Conservation (phyloP, 2,888 invertebrate species). For the Cephus pulcher region DNA sequence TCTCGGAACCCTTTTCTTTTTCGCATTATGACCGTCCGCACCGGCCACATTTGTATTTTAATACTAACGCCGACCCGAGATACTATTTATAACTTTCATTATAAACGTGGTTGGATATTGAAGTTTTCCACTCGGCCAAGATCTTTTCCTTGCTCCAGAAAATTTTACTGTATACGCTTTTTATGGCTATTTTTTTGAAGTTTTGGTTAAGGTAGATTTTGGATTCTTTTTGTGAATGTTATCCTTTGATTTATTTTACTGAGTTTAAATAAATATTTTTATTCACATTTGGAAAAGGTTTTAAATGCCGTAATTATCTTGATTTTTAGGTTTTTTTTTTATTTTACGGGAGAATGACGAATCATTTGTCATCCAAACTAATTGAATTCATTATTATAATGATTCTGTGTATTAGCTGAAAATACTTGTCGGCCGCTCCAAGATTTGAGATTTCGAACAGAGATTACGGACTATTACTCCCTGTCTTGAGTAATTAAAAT, state of each 20-base stretch:
- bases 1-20: constrained; percentile 39
- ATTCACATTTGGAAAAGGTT: no score
- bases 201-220: neutral
- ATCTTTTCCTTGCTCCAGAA: neutral
- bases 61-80: constrained; percentile 7
- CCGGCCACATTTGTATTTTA: constrained; percentile 13
- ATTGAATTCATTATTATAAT: neutral
- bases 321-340: neutral
- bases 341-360: neutral
- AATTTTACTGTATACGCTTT: neutral
- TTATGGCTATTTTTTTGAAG: neutral
- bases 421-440: neutral
- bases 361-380: neutral
- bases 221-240: neutral
- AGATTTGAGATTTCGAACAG: neutral
- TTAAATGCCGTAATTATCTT: neutral
- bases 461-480: neutral
- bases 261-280: no score
- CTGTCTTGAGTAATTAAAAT: neutral
- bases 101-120: neutral
- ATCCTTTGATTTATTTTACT: neutral
- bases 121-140: neutral
- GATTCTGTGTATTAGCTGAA: neutral
- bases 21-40: constrained; percentile 15
- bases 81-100: neutral